Conservation (phyloP, 2,113 vertebrate genomes). For the Neofelis nebulosa region DNA sequence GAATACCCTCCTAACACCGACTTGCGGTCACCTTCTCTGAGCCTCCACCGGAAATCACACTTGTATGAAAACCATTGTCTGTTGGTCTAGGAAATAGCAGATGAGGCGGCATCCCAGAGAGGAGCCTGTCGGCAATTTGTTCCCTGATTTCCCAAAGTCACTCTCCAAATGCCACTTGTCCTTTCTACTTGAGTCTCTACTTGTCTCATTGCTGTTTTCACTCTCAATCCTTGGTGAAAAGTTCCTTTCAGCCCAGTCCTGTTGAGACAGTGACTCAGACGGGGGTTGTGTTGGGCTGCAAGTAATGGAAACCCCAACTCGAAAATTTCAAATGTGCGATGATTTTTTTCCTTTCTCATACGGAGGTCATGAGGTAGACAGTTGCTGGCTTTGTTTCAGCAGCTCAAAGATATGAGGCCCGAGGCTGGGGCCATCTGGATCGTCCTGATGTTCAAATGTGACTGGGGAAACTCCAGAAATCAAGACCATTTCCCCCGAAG, state of each 20-base stretch:
- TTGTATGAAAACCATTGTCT: not conserved
- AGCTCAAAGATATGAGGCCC: not conserved
- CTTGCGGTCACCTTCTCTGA: not conserved
- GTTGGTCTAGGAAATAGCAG: not conserved
- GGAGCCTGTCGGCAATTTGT: not conserved
- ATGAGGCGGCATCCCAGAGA: not conserved
- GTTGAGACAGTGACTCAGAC: not conserved
- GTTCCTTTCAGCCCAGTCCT: not conserved
- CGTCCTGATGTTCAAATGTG: not conserved
- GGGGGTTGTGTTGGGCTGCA: not conserved
- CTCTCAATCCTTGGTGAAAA: not conserved
- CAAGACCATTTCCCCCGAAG: not conserved
- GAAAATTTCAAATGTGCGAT: not conserved
- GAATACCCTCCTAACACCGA: not conserved
- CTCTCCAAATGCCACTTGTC: not conserved
- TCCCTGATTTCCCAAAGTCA: not conserved
- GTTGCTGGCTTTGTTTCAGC: not conserved
- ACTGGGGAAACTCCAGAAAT: not conserved
- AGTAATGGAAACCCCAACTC: not conserved
- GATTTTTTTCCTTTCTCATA: not conserved
- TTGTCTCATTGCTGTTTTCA: not conserved
- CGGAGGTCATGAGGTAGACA: not conserved
- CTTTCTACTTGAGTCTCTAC: not conserved
- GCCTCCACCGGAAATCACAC: not conserved
- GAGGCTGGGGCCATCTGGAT: not conserved